Base-by-base conservation (phyloP, 2,888 invertebrate genomes). In the Catocala sponsa region DNA sequence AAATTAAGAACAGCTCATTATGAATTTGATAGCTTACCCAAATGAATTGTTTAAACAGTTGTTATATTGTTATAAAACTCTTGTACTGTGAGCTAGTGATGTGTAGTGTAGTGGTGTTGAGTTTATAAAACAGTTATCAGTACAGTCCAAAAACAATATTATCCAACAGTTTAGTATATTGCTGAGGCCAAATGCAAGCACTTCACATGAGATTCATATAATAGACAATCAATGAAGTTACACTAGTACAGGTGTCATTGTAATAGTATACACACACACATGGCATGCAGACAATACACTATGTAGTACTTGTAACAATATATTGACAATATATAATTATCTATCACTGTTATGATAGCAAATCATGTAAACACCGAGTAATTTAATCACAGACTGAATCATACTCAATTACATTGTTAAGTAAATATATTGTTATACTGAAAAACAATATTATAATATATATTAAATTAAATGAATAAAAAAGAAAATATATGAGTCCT, bases 91-190 rank as follows among this genome's bases (percentile, higher is more conserved):
- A 59, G 51, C 59, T 47, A 71, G 50, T 64, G 50, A 15, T 15
- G 15, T 15, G 15, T 12, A 57, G 41, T 57, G 25, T 42, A 63
- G 61, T 64, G 70, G 59, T 51, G 55, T 38, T 48, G 61, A 72
- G 78, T 79, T 79, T 78, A 78, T 70, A 76, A 78, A 79, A 79
- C 76, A 79, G 49, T 49, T 48, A 63, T 62, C 55, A 48, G 62
- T 55, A 50, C 48, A 62, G 65, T 65, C 52, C 43, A 72, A 61
- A 72, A 68, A 72, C 69, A 76, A 64, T 59, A 59, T 59, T 65
- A 59, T 72, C 51, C 57, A 52, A 63, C 60, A 56, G 55, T 48
- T 42, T 13, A 50, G 52, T 52, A 38, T 50, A 53, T 47, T 71
- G 38, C 63, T 50, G 52, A 42, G 11, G 52, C 47, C 53, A 38